Percentiles rank a stretch among this genome's conserved stretches.
Evolutionary conservation across 2,888 invertebrate species (phyloP).

Genomic region (Galeopsomyia nigrocyanea): DNA sequence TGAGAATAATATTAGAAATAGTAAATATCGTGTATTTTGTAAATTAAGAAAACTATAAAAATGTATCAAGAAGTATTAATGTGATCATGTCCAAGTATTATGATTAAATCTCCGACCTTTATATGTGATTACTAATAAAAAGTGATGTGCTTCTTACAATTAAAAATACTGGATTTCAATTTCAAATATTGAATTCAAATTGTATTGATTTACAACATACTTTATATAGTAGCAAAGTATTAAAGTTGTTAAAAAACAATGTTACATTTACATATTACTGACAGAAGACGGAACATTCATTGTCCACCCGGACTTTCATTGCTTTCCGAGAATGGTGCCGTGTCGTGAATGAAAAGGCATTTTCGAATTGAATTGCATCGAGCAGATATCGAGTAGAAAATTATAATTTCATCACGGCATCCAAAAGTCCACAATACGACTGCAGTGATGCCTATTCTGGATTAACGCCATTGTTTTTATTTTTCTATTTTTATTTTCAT

Average conservation of each 20-base stretch:
- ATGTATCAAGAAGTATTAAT: no score
- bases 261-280: constrained; percentile 34
- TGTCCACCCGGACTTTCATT: constrained; percentile 30
- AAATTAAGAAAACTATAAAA: no score
- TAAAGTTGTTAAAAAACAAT: constrained; percentile 11
- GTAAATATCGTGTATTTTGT: no score
- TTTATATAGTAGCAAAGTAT: not conserved
- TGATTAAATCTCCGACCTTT: no score
- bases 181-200: no score
- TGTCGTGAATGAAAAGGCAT: not conserved
- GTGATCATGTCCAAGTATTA: no score
- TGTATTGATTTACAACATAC: constrained; percentile 3
- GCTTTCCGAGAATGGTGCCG: no score
- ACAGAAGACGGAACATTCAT: constrained; percentile 41
- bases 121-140: no score
- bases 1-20: no score
- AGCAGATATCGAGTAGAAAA: constrained; percentile 40
- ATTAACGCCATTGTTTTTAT: constrained; percentile 57
- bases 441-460: constrained; percentile 70
- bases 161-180: no score
- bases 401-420: constrained; percentile 65
- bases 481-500: constrained; percentile 46
- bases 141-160: no score
- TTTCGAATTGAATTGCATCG: constrained; percentile 28
- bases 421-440: constrained; percentile 70